Base-by-base conservation (phyloP, 2,888 invertebrate genomes). In the Hydrotaea cyrtoneurina region DNA sequence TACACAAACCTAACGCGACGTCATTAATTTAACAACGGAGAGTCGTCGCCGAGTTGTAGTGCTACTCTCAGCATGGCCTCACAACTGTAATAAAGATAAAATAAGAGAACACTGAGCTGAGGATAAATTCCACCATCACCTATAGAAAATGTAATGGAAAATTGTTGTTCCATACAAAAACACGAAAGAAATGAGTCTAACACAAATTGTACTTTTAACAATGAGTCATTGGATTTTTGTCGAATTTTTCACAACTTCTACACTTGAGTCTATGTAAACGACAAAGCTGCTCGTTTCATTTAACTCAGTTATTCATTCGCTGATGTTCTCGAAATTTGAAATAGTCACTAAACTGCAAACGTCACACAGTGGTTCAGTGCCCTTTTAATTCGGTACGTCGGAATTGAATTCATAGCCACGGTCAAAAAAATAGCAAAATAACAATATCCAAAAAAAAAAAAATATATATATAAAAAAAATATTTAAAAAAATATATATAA, bases 111-210 rank as follows among this genome's bases (percentile, higher is more conserved):
- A 64, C 15, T 43, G 7, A n/a, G 15, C 50, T 3, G 50, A 50
- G 50, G 50, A 50, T n/a, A 50, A 55, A 55, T 55, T 10, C 11
- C 17, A 7, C 21, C 39, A 8, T 55, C 21, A 21, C 21, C 19
- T 4, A 17, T 10, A 21, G 10, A 59, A 59, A 64, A 39, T 17
- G 17, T 39, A 66, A 66, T 66, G 66, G 66, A 66, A 66, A 36
- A 43, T 66, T 66, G 19, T 66, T 66, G 66, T 66, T 39, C n/a
- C 39, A 39, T 39, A 39, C 4, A 66, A n/a, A n/a, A n/a, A n/a
- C n/a, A n/a, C n/a, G n/a, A n/a, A n/a, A n/a, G 36, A 36, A 31
- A 2, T 64, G 59, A 11, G 39, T 8, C 13, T 15, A 64, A 1
- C 2, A 23, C 13, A 39, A 17, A 17, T 66, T 66, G 17, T 31